A percentile compares a stretch with the other conserved stretches of the same genome.
phyloP scores from a whole-genome alignment of 2,797 vertebrate genomes.

The Eospalax fontanierii region DNA sequence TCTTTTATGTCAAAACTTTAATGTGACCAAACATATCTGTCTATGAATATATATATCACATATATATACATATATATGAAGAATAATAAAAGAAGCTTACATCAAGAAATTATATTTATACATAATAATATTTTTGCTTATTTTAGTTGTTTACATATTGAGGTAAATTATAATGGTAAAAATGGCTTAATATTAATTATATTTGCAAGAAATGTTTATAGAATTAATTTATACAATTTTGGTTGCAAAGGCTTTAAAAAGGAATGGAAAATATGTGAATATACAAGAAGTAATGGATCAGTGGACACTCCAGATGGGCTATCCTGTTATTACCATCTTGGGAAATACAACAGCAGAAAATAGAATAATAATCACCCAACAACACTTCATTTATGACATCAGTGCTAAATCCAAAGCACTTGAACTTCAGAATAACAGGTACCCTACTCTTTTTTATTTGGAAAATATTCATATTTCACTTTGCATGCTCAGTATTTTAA shows the following conservation, averaged over 20 bases:
- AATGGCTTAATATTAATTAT: neutral
- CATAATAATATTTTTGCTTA: conserved; percentile 29
- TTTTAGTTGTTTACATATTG: conserved; percentile 68
- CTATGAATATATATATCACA: too few species aligned
- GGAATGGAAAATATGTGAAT: conserved; percentile 96
- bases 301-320: conserved; percentile 99
- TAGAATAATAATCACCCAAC: conserved; percentile 94
- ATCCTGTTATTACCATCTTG: conserved; percentile 96
- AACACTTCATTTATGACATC: conserved; percentile 96
- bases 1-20: conserved; percentile 66
- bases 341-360: conserved; percentile 94
- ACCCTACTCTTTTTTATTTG: neutral
- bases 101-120: conserved; percentile 59
- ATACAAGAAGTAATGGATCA: conserved; percentile 98
- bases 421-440: conserved; percentile 93
- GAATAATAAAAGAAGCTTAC: neutral
- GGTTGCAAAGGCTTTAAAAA: conserved; percentile 94
- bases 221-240: conserved; percentile 80
- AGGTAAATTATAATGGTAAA: conserved; percentile 66
- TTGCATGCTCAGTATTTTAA: conserved; percentile 32
- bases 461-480: neutral
- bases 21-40: too few species aligned
- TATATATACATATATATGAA: neutral
- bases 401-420: conserved; percentile 90
- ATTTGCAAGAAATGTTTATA: conserved; percentile 58